phyloP scores from a whole-genome alignment of 35 echinoderm and acorn worm species.

The Heliocidaris tuberculata region DNA sequence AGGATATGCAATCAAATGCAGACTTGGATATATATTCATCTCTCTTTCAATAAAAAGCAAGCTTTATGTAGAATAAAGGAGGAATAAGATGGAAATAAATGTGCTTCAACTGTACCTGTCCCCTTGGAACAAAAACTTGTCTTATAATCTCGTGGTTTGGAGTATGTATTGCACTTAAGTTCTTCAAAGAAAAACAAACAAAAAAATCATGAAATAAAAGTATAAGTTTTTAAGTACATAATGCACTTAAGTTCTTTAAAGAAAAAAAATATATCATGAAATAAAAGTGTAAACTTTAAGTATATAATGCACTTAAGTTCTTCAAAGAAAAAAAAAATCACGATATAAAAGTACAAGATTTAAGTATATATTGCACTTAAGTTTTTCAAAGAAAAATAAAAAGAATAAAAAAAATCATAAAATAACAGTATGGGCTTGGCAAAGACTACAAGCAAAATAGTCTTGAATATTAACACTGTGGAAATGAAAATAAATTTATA shows the following conservation, averaged over 20 bases:
- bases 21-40: not conserved
- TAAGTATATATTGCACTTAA: too few species aligned
- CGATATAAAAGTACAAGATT: not conserved
- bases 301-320: not conserved
- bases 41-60: not conserved
- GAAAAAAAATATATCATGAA: too few species aligned
- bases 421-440: too few species aligned
- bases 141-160: slow-evolving; percentile 1
- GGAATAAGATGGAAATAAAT: too few species aligned
- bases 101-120: not conserved
- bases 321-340: not conserved
- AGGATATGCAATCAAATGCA: not conserved
- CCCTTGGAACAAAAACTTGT: not conserved
- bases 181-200: not conserved
- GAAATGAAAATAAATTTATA: too few species aligned
- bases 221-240: too few species aligned
- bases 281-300: too few species aligned
- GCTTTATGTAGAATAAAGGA: not conserved
- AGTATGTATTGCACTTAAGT: slow-evolving; percentile 3
- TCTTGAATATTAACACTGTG: too few species aligned
- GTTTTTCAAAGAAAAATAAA: too few species aligned
- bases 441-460: too few species aligned
- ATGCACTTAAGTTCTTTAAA: not conserved
- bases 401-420: too few species aligned
- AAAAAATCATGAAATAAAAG: not conserved